Percentiles rank a stretch among this genome's conserved stretches.
phyloP scores from a whole-genome alignment of 2,113 vertebrate genomes.

The Oceanodroma tethys region DNA sequence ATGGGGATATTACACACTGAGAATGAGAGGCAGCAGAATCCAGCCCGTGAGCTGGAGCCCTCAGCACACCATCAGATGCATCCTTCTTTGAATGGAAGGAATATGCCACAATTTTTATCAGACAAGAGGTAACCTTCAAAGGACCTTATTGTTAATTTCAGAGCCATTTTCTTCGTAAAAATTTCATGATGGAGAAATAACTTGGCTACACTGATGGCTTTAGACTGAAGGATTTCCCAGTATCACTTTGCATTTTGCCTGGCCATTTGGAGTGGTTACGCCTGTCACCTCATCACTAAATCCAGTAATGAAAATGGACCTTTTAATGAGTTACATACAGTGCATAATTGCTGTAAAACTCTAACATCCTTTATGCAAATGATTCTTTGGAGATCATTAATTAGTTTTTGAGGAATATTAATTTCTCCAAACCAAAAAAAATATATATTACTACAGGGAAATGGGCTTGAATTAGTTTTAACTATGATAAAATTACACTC shows the following conservation, averaged over 20 bases:
- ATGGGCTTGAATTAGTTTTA: slow-evolving; percentile 66
- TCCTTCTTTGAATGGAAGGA: not conserved
- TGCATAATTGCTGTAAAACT: slow-evolving; percentile 55
- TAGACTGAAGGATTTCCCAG: not conserved
- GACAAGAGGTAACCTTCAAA: not conserved
- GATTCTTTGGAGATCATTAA: slow-evolving; percentile 70
- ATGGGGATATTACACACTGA: not conserved
- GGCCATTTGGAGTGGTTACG: slow-evolving; percentile 43
- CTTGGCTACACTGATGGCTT: not conserved
- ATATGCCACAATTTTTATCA: not conserved
- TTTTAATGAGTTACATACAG: slow-evolving; percentile 63
- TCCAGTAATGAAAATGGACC: slow-evolving; percentile 65
- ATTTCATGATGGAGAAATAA: not conserved
- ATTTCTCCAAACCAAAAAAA: slow-evolving; percentile 59
- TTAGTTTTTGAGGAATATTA: slow-evolving; percentile 71
- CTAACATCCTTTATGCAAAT: slow-evolving; percentile 63
- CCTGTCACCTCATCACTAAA: slow-evolving; percentile 53
- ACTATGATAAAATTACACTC: slow-evolving; percentile 64
- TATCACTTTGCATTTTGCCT: not conserved
- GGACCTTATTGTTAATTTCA: not conserved
- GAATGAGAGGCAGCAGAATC: not conserved
- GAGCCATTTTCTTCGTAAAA: not conserved
- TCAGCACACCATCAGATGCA: not conserved
- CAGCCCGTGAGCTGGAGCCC: not conserved
- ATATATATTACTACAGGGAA: slow-evolving; percentile 62